phyloP scores from a whole-genome alignment of 2,888 invertebrate genomes.

The Sycophila texana region DNA sequence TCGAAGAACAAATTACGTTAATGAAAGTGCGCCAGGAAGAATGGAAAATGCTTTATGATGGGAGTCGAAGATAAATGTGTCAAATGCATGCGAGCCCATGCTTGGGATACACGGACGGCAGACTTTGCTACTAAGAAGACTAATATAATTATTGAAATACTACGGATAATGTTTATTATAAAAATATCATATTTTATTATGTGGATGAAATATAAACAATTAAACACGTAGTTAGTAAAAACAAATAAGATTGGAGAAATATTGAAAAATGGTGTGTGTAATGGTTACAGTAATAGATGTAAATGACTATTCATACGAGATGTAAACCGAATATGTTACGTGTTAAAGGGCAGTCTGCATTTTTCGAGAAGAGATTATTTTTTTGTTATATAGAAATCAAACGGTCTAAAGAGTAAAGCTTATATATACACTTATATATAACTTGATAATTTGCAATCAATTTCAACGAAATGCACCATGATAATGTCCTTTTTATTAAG shows the following conservation, averaged over 20 bases:
- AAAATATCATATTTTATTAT: constrained; percentile 74
- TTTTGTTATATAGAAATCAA: constrained; percentile 58
- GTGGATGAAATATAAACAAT: constrained; percentile 70
- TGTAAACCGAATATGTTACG: constrained; percentile 56
- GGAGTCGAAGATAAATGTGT: constrained; percentile 62
- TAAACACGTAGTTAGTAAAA: constrained; percentile 65
- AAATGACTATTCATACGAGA: constrained; percentile 59
- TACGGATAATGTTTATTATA: constrained; percentile 72
- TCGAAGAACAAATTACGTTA: constrained; percentile 68
- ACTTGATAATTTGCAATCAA: constrained; percentile 57
- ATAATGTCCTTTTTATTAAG: constrained; percentile 54
- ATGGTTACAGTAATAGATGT: constrained; percentile 62
- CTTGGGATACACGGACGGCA: constrained; percentile 64
- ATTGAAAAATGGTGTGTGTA: constrained; percentile 63
- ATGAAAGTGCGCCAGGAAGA: constrained; percentile 54
- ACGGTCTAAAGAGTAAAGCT: constrained; percentile 58
- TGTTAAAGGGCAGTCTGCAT: constrained; percentile 57
- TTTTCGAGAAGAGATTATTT: constrained; percentile 59
- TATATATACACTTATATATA: constrained; percentile 52
- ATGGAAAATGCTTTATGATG: constrained; percentile 40
- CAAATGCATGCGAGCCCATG: constrained; percentile 63
- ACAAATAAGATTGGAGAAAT: constrained; percentile 57
- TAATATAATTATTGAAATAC: constrained; percentile 70
- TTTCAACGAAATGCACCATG: constrained; percentile 57
- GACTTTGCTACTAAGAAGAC: constrained; percentile 71